Evolutionary conservation across 2,113 vertebrate genomes (phyloP).

Genomic region (Onychostruthus taczanowskii): DNA sequence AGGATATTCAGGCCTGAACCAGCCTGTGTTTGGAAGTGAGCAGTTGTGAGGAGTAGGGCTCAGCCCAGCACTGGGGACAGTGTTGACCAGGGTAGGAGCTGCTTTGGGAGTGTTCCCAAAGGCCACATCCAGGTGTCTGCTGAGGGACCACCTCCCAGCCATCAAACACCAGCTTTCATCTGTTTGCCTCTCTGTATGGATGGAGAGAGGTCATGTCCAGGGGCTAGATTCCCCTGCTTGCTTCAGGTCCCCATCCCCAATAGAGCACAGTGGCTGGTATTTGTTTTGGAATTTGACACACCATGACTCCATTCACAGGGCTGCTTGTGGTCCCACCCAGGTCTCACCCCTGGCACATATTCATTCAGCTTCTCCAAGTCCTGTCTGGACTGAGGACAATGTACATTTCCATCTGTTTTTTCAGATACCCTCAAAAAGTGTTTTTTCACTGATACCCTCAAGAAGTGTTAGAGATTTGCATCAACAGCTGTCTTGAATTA

Average conservation of each 20-base stretch:
- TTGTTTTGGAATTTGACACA: background rate
- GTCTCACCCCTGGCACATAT: background rate
- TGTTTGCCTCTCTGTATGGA: background rate
- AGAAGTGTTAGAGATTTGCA: background rate
- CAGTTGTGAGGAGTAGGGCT: background rate
- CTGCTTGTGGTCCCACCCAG: background rate
- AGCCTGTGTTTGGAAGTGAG: background rate
- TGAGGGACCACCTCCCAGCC: background rate
- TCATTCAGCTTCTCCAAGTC: background rate
- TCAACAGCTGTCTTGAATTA: slow-evolving; percentile 33
- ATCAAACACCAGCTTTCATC: background rate
- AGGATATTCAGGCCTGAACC: background rate
- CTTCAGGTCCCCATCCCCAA: background rate
- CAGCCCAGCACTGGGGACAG: rapidly evolving
- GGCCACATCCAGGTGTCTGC: background rate
- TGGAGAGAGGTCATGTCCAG: background rate
- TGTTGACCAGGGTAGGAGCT: background rate
- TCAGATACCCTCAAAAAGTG: background rate
- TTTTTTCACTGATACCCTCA: background rate
- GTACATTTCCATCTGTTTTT: slow-evolving; percentile 29
- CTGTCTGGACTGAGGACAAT: background rate
- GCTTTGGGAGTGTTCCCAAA: background rate
- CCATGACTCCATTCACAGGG: background rate
- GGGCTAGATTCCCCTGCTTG: background rate
- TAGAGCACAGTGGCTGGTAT: background rate